A percentile compares a stretch with the other conserved stretches of the same genome.
Conservation (phyloP, 2,888 invertebrate species). For the Cheilosia vulpina region DNA sequence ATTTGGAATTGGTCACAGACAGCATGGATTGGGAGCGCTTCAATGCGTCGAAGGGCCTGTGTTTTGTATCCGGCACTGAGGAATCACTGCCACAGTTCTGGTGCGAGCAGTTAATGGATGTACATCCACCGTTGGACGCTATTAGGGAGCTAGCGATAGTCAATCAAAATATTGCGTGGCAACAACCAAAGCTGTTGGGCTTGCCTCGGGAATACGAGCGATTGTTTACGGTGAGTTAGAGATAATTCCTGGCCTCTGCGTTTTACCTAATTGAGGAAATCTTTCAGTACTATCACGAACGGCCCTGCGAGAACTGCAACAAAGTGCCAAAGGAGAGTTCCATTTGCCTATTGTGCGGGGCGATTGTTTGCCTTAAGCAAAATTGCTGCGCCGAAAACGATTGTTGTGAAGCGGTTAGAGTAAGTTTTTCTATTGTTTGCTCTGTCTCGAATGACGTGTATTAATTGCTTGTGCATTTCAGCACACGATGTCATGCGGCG, state of each 20-base stretch:
- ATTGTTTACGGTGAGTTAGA: constrained; percentile 88
- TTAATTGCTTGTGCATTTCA: constrained; percentile 81
- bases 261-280: constrained; percentile 30
- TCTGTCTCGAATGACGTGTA: neutral
- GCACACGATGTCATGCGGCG: constrained; percentile 97
- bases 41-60: constrained; percentile 87
- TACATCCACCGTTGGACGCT: constrained; percentile 82
- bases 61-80: constrained; percentile 85
- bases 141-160: constrained; percentile 87
- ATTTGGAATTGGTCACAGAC: constrained; percentile 89
- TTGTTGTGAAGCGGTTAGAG: constrained; percentile 93
- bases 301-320: constrained; percentile 94
- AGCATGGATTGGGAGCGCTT: constrained; percentile 87
- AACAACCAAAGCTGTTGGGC: constrained; percentile 91
- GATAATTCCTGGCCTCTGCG: neutral
- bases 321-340: constrained; percentile 95
- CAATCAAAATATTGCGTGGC: constrained; percentile 91
- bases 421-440: constrained; percentile 80
- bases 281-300: constrained; percentile 93
- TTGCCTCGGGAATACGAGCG: constrained; percentile 96
- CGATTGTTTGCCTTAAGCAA: constrained; percentile 95
- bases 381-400: constrained; percentile 93
- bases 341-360: constrained; percentile 96
- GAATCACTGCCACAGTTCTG: constrained; percentile 86
- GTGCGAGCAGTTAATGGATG: constrained; percentile 88